Percentiles rank a stretch among this genome's conserved stretches.
Conservation (phyloP, 2,888 invertebrate genomes). For the Pristionchus japonicus region DNA sequence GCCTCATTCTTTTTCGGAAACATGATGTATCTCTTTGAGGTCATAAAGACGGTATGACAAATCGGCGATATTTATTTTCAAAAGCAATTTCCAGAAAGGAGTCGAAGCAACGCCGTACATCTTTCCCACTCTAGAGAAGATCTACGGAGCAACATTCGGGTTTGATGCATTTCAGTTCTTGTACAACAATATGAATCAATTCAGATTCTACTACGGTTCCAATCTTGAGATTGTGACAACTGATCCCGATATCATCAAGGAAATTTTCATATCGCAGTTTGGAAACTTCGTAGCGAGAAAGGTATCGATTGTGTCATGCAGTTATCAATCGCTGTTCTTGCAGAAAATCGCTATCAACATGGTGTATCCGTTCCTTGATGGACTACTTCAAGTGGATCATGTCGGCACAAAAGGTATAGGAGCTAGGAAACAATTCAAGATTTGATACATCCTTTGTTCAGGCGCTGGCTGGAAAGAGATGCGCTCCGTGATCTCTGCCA, state of each 20-base stretch:
- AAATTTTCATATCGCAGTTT: conserved; percentile 68
- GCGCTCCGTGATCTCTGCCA: conserved; percentile 81
- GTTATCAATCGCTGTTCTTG: not conserved
- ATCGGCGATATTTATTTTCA: not conserved
- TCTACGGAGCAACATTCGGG: conserved; percentile 28
- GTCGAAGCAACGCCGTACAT: not conserved
- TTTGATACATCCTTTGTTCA: not conserved
- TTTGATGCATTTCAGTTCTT: not conserved
- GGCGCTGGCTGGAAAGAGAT: conserved; percentile 81
- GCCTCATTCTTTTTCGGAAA: conserved; percentile 21
- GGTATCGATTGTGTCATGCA: not conserved
- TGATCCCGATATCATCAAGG: conserved; percentile 63
- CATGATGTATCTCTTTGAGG: not conserved
- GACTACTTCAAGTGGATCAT: conserved; percentile 48
- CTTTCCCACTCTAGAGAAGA: not conserved
- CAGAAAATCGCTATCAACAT: conserved; percentile 44
- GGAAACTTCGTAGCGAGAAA: conserved; percentile 63
- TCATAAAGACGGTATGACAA: not conserved
- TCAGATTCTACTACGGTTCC: conserved; percentile 59
- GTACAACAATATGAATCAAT: too few relatives aligned
- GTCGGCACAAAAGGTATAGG: conserved; percentile 2
- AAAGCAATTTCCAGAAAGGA: not conserved
- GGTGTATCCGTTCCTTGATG: conserved; percentile 37
- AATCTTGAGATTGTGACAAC: conserved; percentile 56
- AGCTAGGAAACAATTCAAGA: not conserved